Base-by-base conservation (phyloP, 2,113 vertebrate genomes). In the Otis tarda region DNA sequence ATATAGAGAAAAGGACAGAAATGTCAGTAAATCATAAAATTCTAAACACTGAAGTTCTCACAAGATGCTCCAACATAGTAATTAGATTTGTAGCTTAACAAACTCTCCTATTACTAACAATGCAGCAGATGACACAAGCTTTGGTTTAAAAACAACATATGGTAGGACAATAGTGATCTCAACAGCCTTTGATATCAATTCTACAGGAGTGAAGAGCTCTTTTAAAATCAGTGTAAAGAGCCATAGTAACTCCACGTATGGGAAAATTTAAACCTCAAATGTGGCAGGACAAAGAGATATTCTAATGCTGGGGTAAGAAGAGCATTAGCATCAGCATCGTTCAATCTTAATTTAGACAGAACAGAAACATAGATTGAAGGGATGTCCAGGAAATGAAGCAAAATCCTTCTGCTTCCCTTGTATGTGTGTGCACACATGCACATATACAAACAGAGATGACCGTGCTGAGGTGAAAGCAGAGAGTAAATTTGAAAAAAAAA, bases 181-280 rank as follows among this genome's bases (percentile, higher is more conserved):
- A 74, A 71, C 11, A 89, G 45, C 19, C 8, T 87, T 80, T 70
- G 5, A 41, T 30, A 76, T 30, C 41, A 70, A n/a, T 41, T 68
- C 27, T 31, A 20, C 5, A 9, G 0, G 2, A 75, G 6, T 1
- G 0, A 49, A 52, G 43, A 47, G 2, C 7, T 47, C 22, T 20
- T 53, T 68, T 60, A 39, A 90, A 73, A 53, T 59, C 43, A 69
- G 19, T 12, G 49, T 25, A 74, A 69, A 87, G 27, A 69, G 7
- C 3, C 12, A n/a, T 10, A 56, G 16, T 49, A 81, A n/a, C 2
- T 10, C 31, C 24, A 17, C 1, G 3, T 12, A 28, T 24, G 25
- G 14, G 30, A 85, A 82, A 65, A 1, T 57, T 69, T 56, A 74
- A 88, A 41, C 4, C 5, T 12, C 30, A 68, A 70, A 56, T 24